Conservation (phyloP, 2,888 invertebrate species). For the Athrips mouffetella region DNA sequence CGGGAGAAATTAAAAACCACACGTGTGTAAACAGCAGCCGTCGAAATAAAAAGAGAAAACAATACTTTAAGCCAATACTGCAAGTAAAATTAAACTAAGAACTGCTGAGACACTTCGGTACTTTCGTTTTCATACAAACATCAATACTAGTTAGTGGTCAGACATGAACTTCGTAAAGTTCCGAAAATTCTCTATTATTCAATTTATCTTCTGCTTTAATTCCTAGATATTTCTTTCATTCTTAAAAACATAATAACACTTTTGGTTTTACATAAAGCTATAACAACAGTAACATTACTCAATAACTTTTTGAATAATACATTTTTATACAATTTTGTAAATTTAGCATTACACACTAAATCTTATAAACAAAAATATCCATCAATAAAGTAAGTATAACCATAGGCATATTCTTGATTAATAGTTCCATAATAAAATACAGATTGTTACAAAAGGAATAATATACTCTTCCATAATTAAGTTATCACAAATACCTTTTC, state of each 20-base stretch:
- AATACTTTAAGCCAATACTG: slow-evolving; percentile 75
- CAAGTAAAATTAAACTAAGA: slow-evolving; percentile 30
- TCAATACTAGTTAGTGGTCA: slow-evolving; percentile 1
- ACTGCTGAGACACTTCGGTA: slow-evolving; percentile 4
- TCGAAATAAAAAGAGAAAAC: slow-evolving; percentile 28
- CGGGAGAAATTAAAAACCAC: too few relatives aligned
- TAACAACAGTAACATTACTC: slow-evolving; percentile 72
- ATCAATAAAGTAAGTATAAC: slow-evolving; percentile 35
- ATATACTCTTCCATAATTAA: slow-evolving; percentile 34
- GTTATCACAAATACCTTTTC: slow-evolving; percentile 61
- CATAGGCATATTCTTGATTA: slow-evolving; percentile 26
- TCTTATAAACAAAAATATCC: slow-evolving; percentile 35
- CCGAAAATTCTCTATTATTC: not conserved
- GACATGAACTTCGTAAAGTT: not conserved
- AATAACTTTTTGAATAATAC: slow-evolving; percentile 58
- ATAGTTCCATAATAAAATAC: slow-evolving; percentile 41
- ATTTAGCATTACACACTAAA: slow-evolving; percentile 41
- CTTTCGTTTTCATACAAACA: not conserved
- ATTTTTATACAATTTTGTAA: slow-evolving; percentile 52
- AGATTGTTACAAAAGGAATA: slow-evolving; percentile 50
- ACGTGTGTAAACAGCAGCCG: slow-evolving; percentile 28
- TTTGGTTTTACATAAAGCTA: slow-evolving; percentile 75
- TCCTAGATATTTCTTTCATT: slow-evolving; percentile 39
- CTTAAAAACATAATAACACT: slow-evolving; percentile 75
- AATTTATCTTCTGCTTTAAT: slow-evolving; percentile 24